Conservation (phyloP, 1,140 invertebrate species). For the Platorchestia sp. region DNA sequence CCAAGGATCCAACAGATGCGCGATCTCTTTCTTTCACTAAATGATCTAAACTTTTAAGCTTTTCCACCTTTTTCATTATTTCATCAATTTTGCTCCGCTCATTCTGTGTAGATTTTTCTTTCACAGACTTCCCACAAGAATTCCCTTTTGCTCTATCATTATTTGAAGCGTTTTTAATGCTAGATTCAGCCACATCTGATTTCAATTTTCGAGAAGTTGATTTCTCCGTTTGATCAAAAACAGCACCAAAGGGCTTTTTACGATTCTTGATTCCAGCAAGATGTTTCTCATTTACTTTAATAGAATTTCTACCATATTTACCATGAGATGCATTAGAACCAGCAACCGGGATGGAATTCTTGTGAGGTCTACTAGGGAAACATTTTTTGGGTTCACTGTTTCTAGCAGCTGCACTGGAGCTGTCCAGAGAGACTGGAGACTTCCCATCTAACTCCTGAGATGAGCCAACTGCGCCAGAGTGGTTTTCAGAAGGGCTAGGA, state of each 20-base stretch:
- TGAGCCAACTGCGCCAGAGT: neutral
- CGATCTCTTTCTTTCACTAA: neutral
- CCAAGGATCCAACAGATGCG: neutral
- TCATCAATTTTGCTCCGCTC: neutral
- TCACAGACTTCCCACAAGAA: neutral
- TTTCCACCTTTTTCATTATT: neutral
- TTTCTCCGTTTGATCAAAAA: neutral
- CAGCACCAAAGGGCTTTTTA: neutral
- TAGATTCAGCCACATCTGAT: neutral
- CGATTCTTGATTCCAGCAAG: neutral
- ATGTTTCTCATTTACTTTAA: neutral
- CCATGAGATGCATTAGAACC: constrained; percentile 7
- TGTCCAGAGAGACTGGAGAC: neutral
- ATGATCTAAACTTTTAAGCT: neutral
- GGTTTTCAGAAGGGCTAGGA: neutral
- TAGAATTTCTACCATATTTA: constrained; percentile 30
- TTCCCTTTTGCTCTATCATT: neutral
- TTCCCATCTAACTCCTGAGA: neutral
- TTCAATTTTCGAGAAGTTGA: neutral
- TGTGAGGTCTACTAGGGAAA: neutral
- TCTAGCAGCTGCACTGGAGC: neutral
- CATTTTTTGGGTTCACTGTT: neutral
- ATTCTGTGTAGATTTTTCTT: neutral
- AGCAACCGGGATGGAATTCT: neutral
- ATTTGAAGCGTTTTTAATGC: neutral